Evolutionary conservation across 2,113 vertebrate genomes (phyloP).

Genomic region (Butorides virescens): DNA sequence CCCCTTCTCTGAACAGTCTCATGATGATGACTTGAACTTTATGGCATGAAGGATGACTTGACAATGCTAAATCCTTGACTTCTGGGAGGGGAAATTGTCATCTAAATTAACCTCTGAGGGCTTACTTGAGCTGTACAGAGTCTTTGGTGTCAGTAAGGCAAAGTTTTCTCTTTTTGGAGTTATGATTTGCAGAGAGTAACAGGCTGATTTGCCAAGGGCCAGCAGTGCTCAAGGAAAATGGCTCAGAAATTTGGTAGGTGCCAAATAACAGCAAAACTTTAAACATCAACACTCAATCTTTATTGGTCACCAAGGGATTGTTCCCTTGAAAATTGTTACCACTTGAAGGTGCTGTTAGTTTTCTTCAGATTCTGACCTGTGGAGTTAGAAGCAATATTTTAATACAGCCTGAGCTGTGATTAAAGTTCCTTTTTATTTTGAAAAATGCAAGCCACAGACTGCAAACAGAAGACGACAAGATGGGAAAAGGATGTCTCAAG

Average conservation of each 20-base stretch:
- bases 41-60: neutral
- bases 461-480: neutral
- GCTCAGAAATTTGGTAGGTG: neutral
- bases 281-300: neutral
- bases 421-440: neutral
- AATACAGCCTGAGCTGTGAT: neutral
- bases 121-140: neutral
- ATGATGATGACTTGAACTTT: neutral
- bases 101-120: neutral
- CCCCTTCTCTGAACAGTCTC: neutral
- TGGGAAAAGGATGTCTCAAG: neutral
- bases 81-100: neutral
- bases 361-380: neutral
- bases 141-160: neutral
- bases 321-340: neutral
- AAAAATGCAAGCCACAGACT: neutral
- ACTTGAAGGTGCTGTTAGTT: neutral
- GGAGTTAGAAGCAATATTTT: neutral
- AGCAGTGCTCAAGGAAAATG: neutral
- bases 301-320: neutral
- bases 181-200: neutral
- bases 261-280: neutral
- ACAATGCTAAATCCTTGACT: neutral
- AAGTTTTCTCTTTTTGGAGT: neutral
- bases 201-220: neutral